These are phyloP conservation scores for Ophion obscuratus DNA, from an alignment of 2,888 invertebrate genomes.

Conservation along the genomic window DNA sequence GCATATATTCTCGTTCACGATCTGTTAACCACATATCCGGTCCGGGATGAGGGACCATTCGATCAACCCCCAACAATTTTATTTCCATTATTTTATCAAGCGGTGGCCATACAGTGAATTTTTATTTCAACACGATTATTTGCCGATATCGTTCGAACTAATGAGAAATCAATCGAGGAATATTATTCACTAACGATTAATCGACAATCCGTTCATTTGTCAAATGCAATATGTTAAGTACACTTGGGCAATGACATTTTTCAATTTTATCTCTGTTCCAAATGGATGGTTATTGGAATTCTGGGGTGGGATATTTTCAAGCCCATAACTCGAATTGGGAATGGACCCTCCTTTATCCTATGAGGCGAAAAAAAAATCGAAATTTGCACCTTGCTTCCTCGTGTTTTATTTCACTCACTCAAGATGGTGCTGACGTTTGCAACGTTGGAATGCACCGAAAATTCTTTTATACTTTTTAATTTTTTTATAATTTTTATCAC, in stretches of 20 bases:
- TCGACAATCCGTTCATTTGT: not conserved
- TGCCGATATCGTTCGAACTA: not conserved
- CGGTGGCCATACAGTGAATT: not conserved
- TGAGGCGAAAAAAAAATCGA: no score
- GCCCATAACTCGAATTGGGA: not conserved
- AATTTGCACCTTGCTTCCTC: no score
- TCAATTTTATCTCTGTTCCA: not conserved
- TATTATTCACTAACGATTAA: not conserved
- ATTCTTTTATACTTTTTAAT: no score
- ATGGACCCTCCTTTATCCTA: not conserved
- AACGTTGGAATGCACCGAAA: no score
- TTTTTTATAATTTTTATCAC: no score
- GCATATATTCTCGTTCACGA: conserved; percentile 40
- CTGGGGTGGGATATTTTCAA: not conserved
- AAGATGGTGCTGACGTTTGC: no score
- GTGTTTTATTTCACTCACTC: no score
- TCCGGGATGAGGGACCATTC: conserved; percentile 60
- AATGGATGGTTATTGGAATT: not conserved
- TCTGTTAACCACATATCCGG: conserved; percentile 68
- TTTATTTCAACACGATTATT: not conserved
- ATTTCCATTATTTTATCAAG: conserved; percentile 32
- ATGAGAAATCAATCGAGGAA: not conserved
- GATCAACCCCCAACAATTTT: conserved; percentile 32
- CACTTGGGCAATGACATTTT: not conserved
- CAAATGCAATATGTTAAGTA: not conserved